Percentiles rank a stretch among this genome's conserved stretches.
These are phyloP conservation scores for Aythya baeri DNA, from an alignment of 2,113 vertebrate species.

Conservation along the genomic window DNA sequence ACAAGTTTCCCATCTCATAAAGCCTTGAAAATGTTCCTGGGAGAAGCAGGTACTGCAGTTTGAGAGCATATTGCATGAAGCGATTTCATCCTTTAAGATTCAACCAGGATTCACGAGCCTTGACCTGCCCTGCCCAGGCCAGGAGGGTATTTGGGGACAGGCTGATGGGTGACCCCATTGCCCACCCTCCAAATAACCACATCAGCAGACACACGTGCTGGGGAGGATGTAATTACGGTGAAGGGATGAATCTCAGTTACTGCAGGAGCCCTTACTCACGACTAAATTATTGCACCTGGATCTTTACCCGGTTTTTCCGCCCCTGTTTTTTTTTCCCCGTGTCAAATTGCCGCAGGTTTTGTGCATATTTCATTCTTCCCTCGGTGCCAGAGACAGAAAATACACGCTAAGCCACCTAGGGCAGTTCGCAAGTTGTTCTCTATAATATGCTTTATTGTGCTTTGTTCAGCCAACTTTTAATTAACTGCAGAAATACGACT, in stretches of 20 bases:
- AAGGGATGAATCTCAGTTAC: neutral
- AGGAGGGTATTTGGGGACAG: neutral
- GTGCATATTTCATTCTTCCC: neutral
- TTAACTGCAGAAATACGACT: neutral
- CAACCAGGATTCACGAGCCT: neutral
- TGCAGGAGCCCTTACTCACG: neutral
- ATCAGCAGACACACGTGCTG: neutral
- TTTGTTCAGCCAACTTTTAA: neutral
- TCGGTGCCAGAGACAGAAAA: neutral
- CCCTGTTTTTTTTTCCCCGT: neutral
- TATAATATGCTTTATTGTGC: neutral
- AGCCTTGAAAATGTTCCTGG: neutral
- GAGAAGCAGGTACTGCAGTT: neutral
- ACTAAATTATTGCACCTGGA: neutral
- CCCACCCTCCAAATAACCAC: neutral
- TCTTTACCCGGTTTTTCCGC: neutral
- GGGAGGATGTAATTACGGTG: neutral
- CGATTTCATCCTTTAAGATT: neutral
- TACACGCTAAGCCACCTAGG: neutral
- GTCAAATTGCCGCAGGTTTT: neutral
- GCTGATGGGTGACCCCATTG: neutral
- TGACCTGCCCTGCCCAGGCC: neutral
- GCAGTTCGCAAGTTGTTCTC: neutral
- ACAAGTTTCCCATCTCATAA: no score
- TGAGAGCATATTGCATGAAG: fast-evolving